Conservation (phyloP, 2,113 vertebrate genomes). For the Eudyptes chrysolophus region DNA sequence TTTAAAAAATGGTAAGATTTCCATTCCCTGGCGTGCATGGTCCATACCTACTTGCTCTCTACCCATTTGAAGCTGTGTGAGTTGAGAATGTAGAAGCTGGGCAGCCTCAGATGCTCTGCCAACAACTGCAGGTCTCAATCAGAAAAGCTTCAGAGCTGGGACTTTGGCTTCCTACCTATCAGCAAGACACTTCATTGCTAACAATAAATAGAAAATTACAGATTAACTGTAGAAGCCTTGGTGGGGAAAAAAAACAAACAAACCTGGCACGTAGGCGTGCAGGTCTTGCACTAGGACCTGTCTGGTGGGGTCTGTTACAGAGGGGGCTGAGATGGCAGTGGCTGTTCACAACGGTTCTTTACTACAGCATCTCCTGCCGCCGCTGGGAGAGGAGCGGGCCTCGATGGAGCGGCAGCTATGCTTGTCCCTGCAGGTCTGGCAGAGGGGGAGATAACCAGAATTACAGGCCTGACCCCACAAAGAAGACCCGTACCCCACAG, state of each 20-base stretch:
- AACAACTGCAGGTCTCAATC: not conserved
- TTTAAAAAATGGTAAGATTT: not conserved
- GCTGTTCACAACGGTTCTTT: not conserved
- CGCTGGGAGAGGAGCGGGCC: not conserved
- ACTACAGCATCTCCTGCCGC: not conserved
- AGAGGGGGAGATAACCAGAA: not conserved
- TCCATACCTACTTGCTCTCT: not conserved
- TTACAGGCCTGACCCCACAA: not conserved
- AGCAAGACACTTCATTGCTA: not conserved
- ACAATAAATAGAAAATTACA: not conserved
- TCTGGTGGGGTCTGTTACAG: not conserved
- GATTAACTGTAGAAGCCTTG: not conserved
- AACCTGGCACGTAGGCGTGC: fast-evolving
- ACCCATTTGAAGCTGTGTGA: not conserved
- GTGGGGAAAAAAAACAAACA: not conserved
- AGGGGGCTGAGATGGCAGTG: not conserved
- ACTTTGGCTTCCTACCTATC: not conserved
- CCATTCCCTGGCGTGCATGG: not conserved
- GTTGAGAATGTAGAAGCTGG: not conserved
- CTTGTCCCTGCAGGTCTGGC: not conserved
- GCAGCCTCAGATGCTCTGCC: not conserved
- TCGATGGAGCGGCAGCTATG: not conserved
- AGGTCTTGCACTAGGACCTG: not conserved
- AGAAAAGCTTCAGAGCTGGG: not conserved
- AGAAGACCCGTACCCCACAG: not conserved